A percentile compares a stretch with the other conserved stretches of the same genome.
Conservation (phyloP, 2,888 invertebrate species). For the Anthrax anthrax region DNA sequence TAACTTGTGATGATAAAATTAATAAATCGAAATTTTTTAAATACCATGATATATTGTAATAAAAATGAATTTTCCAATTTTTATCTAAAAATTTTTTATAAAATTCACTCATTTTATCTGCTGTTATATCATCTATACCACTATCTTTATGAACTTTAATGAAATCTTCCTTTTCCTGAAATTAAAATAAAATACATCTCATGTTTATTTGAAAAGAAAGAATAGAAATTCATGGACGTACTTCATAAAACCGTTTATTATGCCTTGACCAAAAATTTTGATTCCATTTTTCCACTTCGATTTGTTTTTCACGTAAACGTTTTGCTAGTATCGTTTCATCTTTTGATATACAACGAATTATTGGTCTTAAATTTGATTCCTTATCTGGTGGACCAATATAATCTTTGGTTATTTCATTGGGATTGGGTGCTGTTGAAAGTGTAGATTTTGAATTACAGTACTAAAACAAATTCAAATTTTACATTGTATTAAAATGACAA, state of each 20-base stretch:
- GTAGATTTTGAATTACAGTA: background rate
- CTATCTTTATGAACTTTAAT: slow-evolving; percentile 36
- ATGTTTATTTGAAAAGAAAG: no score
- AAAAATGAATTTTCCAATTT: slow-evolving; percentile 58
- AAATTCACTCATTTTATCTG: slow-evolving; percentile 79
- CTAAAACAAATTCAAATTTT: no score
- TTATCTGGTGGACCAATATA: slow-evolving; percentile 54
- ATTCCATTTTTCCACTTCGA: slow-evolving; percentile 68
- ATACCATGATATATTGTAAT: slow-evolving; percentile 76
- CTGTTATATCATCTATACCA: slow-evolving; percentile 42
- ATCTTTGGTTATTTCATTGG: slow-evolving; percentile 20
- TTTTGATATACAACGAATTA: slow-evolving; percentile 46
- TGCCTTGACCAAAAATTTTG: slow-evolving; percentile 71
- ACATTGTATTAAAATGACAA: no score
- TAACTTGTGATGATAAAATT: slow-evolving; percentile 45
- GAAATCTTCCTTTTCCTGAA: slow-evolving; percentile 46
- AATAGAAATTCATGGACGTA: slow-evolving; percentile 23
- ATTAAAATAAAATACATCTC: slow-evolving; percentile 6
- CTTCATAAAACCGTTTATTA: slow-evolving; percentile 60
- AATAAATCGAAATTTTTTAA: slow-evolving; percentile 56
- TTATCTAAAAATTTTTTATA: slow-evolving; percentile 74
- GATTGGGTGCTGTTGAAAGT: slow-evolving; percentile 17
- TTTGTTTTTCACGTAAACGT: slow-evolving; percentile 46
- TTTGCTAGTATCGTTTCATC: slow-evolving; percentile 54
- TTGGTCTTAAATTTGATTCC: slow-evolving; percentile 60